These are phyloP conservation scores for Trachelipus rathkii DNA, from an alignment of 1,140 invertebrate species.

Conservation along the genomic window DNA sequence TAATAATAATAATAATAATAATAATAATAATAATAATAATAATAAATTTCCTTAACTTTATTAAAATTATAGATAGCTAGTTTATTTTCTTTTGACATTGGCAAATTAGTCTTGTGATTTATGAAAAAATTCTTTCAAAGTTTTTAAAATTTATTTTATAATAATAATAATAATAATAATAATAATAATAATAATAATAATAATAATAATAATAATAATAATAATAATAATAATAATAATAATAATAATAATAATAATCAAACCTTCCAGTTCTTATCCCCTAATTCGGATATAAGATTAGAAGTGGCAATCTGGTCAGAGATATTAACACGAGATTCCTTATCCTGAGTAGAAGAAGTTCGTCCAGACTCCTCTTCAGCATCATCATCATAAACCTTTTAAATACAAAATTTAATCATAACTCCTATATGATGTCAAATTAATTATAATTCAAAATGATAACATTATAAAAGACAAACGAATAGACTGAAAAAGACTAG, in stretches of 20 bases:
- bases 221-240: conserved; percentile 22
- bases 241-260: conserved; percentile 23
- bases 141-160: no score
- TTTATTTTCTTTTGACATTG: no score
- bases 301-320: conserved; percentile 80
- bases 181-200: no score
- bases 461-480: no score
- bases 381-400: background rate
- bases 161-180: background rate
- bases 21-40: background rate
- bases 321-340: conserved; percentile 74
- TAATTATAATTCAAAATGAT: no score
- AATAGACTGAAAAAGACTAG: no score
- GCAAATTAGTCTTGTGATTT: no score
- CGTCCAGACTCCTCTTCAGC: conserved; percentile 52
- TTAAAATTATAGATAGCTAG: background rate
- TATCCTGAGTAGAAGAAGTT: conserved; percentile 59
- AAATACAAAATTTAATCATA: background rate
- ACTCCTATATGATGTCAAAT: no score
- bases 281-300: conserved; percentile 70
- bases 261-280: conserved; percentile 93
- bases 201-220: no score
- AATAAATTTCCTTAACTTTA: background rate
- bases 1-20: background rate
- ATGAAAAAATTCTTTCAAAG: no score